These are phyloP conservation scores for Aythya baeri DNA, from an alignment of 2,113 vertebrate species.

Conservation along the genomic window DNA sequence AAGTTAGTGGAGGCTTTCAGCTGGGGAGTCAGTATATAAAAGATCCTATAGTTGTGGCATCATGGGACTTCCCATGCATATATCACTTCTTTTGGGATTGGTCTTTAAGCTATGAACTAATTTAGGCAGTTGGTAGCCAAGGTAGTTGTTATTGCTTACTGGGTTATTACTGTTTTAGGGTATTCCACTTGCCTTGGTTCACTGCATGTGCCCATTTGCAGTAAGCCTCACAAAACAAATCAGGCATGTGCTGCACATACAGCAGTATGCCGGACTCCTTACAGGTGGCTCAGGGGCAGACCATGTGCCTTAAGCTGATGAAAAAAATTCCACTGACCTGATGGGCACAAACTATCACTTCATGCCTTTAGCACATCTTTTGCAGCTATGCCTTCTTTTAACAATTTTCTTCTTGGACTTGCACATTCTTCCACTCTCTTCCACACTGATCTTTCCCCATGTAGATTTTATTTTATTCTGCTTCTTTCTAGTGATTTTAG, in stretches of 20 bases:
- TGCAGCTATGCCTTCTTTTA: neutral
- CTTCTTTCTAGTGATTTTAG: neutral
- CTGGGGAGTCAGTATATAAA: neutral
- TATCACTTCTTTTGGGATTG: neutral
- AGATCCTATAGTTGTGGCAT: fast-evolving
- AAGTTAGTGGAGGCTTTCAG: neutral
- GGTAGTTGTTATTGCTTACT: too few species aligned
- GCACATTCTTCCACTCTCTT: neutral
- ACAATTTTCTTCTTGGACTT: neutral
- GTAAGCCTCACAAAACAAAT: neutral
- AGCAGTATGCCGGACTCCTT: neutral
- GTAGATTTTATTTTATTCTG: neutral
- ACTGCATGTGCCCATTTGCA: neutral
- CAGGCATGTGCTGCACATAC: fast-evolving
- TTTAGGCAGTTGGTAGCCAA: neutral
- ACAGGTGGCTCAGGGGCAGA: neutral
- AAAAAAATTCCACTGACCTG: neutral
- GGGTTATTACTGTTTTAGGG: neutral
- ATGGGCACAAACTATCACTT: neutral
- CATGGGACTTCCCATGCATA: neutral
- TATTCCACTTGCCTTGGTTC: neutral
- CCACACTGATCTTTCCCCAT: neutral
- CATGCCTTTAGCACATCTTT: neutral
- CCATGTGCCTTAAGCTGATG: neutral
- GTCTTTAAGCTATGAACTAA: neutral